These are phyloP conservation scores for Orchesella cincta DNA, from an alignment of 1,140 invertebrate genomes.

Conservation along the genomic window DNA sequence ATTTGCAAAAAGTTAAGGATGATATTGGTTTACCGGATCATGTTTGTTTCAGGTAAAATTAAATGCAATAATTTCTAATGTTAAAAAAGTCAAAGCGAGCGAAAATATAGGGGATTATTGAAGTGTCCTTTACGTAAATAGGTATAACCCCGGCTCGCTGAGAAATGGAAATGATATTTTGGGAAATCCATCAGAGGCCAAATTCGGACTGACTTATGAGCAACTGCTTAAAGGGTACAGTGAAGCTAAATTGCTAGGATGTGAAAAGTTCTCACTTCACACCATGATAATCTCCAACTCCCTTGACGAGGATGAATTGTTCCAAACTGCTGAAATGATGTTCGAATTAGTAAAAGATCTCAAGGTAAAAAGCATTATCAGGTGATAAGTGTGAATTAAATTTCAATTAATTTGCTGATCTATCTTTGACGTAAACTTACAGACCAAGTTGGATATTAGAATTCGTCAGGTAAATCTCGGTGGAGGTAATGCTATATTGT, in stretches of 20 bases:
- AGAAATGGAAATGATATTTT: conserved; percentile 9
- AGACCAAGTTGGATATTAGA: background rate
- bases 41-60: conserved; percentile 1
- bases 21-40: background rate
- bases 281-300: conserved; percentile 27
- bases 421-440: background rate
- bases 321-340: conserved; percentile 1
- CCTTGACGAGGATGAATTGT: conserved; percentile 1
- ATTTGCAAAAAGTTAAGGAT: background rate
- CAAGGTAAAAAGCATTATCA: background rate
- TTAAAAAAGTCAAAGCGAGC: no score
- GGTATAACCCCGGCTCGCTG: background rate
- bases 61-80: no score
- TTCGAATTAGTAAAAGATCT: conserved; percentile 13
- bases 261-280: conserved; percentile 4
- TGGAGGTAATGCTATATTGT: background rate
- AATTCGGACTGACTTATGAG: conserved; percentile 23
- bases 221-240: background rate
- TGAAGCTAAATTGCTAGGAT: background rate
- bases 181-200: background rate
- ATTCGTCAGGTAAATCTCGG: conserved; percentile 11
- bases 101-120: no score
- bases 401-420: no score
- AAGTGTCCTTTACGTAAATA: no score
- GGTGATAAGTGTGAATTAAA: background rate